phyloP scores from a whole-genome alignment of 2,797 vertebrate species.

The Calcarius lapponicus region DNA sequence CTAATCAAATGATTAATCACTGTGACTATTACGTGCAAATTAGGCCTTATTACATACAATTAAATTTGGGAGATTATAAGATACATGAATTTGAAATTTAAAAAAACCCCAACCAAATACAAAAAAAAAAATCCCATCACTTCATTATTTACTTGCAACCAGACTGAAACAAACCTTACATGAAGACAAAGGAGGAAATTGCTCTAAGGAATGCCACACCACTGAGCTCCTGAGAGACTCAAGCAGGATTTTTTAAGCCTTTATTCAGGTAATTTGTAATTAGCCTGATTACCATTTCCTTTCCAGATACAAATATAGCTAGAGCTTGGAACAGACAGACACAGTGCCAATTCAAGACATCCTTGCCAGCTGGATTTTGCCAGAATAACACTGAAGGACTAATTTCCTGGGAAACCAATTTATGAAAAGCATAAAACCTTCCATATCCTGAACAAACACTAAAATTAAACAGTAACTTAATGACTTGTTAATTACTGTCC shows the following conservation, averaged over 20 bases:
- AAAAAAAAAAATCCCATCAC: background rate
- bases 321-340: background rate
- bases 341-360: background rate
- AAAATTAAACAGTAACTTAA: slow-evolving; percentile 1
- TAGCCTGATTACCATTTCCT: background rate
- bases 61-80: background rate
- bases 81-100: background rate
- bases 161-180: background rate
- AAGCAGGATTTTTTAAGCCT: background rate
- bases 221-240: background rate
- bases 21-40: background rate
- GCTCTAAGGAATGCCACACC: background rate
- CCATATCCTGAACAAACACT: background rate
- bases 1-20: background rate
- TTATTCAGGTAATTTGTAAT: background rate
- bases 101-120: background rate
- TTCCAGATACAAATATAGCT: background rate
- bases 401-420: slow-evolving; percentile 1
- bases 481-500: background rate
- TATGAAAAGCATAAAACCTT: background rate
- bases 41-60: background rate
- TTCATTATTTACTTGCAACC: background rate
- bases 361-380: background rate
- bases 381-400: background rate
- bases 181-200: background rate